Evolutionary conservation across 1,140 invertebrate genomes (phyloP).

Genomic region (Druon quercuslanigerum): DNA sequence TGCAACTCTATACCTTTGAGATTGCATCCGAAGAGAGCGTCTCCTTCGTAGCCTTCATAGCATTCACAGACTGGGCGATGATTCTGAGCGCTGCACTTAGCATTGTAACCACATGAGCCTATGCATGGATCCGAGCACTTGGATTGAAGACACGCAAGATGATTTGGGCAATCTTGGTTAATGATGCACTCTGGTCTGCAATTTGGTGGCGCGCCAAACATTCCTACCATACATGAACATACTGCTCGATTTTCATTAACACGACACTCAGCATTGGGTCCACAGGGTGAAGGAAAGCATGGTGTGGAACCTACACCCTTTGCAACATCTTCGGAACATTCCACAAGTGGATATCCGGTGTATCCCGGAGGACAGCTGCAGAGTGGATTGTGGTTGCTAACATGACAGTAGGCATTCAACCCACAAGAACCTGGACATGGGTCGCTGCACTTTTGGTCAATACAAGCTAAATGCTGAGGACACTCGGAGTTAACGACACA

Average conservation of each 20-base stretch:
- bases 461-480: conserved; percentile 82
- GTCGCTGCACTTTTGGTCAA: conserved; percentile 87
- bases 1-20: conserved; percentile 76
- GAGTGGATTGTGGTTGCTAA: conserved; percentile 89
- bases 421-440: conserved; percentile 89
- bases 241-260: conserved; percentile 82
- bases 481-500: conserved; percentile 89
- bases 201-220: conserved; percentile 88
- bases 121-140: conserved; percentile 87
- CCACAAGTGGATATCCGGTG: conserved; percentile 88
- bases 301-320: conserved; percentile 72
- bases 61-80: conserved; percentile 88
- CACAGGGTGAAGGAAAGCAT: conserved; percentile 88
- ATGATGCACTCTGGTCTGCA: conserved; percentile 87
- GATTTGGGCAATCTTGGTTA: conserved; percentile 86
- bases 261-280: conserved; percentile 86
- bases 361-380: conserved; percentile 86
- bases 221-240: conserved; percentile 85
- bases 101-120: conserved; percentile 90
- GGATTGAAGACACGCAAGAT: conserved; percentile 85
- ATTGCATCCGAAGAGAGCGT: conserved; percentile 87
- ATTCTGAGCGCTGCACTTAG: conserved; percentile 85
- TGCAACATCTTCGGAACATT: conserved; percentile 83
- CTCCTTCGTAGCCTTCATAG: conserved; percentile 84
- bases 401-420: conserved; percentile 85